Base-by-base conservation (phyloP, 2,797 vertebrate genomes). In the Triplophysa bombifrons region DNA sequence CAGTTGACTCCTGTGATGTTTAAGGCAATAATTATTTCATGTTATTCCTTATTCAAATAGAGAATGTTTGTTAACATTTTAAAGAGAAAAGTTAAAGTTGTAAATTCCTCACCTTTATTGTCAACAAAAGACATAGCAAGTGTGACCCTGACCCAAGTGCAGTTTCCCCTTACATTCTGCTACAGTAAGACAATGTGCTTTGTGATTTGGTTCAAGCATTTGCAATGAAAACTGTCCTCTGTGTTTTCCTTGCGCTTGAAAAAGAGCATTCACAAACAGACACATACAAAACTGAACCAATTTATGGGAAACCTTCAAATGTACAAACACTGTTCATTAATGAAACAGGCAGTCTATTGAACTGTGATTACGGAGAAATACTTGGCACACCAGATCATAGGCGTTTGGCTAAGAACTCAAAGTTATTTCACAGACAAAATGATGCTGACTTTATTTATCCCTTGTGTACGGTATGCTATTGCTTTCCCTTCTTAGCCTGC, bases 341-440 rank as follows among this genome's bases (percentile, higher is more conserved):
- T 41, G 53, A 44, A 66, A 68, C 64, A 80, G 27, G 34, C 51
- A 17, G 51, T 48, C 65, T 22, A 60, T 56, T 58, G 38, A 60
- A 19, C 27, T 12, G 25, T 20, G 13, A 67, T 63, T 73, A 27
- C 51, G 13, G 58, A 66, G 77, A 58, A 80, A 66, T 22, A n/a
- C 50, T 72, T 80, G 69, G 77, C 77, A 30, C 48, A 41, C 44
- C 22, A 67, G 51, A 38, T 80, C 41, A 73, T 22, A 16, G 13
- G n/a, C 34, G 17, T 50, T 41, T 77, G 65, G 75, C 75, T 50
- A 13, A 17, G 25, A 55, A 67, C 41, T 34, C 1, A 30, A 61
- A 41, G 78, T 74, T 74, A 46, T 70, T 61, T 70, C 17, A 63
- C 34, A 75, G 58, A 48, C 67, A 60, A 68, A 76, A 68, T 67